Conservation (phyloP, 2,888 invertebrate genomes). For the Rhopalosiphum nymphaeae region DNA sequence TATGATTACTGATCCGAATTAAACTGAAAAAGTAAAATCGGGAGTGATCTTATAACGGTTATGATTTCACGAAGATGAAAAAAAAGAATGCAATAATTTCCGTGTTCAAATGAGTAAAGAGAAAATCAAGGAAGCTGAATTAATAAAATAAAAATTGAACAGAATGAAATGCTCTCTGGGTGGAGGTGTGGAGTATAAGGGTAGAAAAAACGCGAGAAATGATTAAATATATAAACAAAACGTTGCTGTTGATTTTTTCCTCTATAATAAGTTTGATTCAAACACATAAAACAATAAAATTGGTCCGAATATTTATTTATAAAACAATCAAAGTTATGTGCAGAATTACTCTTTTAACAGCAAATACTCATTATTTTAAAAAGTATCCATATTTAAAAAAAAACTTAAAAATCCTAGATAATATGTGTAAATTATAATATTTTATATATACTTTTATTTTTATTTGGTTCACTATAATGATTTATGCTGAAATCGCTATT, state of each 20-base stretch:
- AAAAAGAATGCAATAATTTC: slow-evolving; percentile 33
- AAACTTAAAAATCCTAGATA: background rate
- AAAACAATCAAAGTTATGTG: background rate
- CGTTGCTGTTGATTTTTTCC: background rate
- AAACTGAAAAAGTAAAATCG: slow-evolving; percentile 18
- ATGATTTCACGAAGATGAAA: background rate
- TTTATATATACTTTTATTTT: background rate
- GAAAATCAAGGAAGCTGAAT: slow-evolving; percentile 31
- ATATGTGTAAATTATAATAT: background rate
- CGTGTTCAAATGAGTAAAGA: slow-evolving; percentile 2
- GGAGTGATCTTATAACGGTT: slow-evolving; percentile 28
- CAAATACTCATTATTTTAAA: background rate
- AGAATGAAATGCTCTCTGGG: background rate
- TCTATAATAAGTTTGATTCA: background rate
- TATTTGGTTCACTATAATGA: background rate
- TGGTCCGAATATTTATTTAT: background rate
- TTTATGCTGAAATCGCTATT: background rate
- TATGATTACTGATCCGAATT: background rate
- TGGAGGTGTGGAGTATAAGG: background rate
- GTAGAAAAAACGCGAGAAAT: background rate
- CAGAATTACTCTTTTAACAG: background rate
- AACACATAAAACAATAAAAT: background rate
- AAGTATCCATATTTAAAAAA: background rate
- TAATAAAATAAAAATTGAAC: slow-evolving; percentile 43
- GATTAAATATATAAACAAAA: slow-evolving; percentile 19